These are phyloP conservation scores for Dromas ardeola DNA, from an alignment of 2,113 vertebrate genomes.

Conservation along the genomic window DNA sequence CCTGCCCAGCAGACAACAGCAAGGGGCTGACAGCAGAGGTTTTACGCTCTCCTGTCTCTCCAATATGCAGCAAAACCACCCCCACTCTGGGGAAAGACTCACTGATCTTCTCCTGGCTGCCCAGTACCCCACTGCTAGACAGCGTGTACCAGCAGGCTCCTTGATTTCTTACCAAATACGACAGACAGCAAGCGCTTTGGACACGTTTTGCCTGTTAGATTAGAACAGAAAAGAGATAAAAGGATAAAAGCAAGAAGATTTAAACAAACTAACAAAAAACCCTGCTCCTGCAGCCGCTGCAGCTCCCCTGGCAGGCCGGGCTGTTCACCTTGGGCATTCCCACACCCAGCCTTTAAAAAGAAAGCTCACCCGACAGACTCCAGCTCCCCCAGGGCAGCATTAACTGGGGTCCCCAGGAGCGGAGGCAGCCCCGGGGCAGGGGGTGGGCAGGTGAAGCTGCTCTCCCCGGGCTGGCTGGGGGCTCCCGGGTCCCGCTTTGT, in stretches of 20 bases:
- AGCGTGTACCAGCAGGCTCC: neutral
- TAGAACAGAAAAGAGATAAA: neutral
- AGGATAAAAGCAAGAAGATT: neutral
- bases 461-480: neutral
- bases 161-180: neutral
- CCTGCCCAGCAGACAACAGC: neutral
- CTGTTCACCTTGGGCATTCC: neutral
- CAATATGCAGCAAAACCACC: fast-evolving
- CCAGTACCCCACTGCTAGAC: neutral
- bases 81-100: fast-evolving
- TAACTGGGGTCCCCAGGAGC: fast-evolving
- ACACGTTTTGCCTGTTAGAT: neutral
- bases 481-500: neutral
- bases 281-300: neutral
- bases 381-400: neutral
- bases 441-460: neutral
- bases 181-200: neutral
- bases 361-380: neutral
- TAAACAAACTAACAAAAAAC: neutral
- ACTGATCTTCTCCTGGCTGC: neutral
- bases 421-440: neutral
- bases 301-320: neutral
- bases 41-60: neutral
- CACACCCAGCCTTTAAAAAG: neutral
- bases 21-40: neutral